Base-by-base conservation (phyloP, 2,113 vertebrate genomes). In the Oryzias melastigma region DNA sequence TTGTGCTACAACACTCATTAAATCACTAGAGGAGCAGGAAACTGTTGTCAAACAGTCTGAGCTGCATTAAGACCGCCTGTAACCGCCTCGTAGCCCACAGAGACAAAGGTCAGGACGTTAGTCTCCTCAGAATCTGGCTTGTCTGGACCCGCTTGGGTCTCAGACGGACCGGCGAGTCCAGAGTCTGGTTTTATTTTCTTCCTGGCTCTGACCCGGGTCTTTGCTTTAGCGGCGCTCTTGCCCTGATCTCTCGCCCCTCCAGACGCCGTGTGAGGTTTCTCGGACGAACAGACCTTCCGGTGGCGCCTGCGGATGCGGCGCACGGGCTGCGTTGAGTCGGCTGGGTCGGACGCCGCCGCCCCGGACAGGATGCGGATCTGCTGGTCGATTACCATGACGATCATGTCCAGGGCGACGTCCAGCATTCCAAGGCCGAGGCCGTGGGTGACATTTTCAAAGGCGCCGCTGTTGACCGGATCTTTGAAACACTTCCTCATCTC, bases 331-430 rank as follows among this genome's bases (percentile, higher is more conserved):
- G 76, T 73, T 0, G 88, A 63, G 61, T 91, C 88, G 0, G 62
- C 25, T 0, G 86, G 87, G 55, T 92, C 91, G 1, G 90, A 83
- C 0, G 89, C 88, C 0, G 89, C 84, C 0, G 85, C 84, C 1
- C 92, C 92, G 0, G 92, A 93, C 25, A 93, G 83, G 65, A 92
- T 87, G 45, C 88, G 89, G 8, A 93, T 91, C 82, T 93, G 92
- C 55, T 89, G 89, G 7, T 91, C 90, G 14, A 93, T 91, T 0
- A 90, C 90, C 61, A 58, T 85, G 5, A 88, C 14, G 60, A 93
- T 69, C 78, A 91, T 87, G 81, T 92, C 89, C 44, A 93, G 79
- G 0, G 89, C 87, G 0, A 89, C 88, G 12, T 92, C 90, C 60
- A 93, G 47, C 90, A 92, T 83, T 10, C 91, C 92, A 18, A 91